Evolutionary conservation across 2,113 vertebrate species (phyloP), one percentile per base, ranked within the genome.

Genomic region (Dromiciops gliroides): DNA sequence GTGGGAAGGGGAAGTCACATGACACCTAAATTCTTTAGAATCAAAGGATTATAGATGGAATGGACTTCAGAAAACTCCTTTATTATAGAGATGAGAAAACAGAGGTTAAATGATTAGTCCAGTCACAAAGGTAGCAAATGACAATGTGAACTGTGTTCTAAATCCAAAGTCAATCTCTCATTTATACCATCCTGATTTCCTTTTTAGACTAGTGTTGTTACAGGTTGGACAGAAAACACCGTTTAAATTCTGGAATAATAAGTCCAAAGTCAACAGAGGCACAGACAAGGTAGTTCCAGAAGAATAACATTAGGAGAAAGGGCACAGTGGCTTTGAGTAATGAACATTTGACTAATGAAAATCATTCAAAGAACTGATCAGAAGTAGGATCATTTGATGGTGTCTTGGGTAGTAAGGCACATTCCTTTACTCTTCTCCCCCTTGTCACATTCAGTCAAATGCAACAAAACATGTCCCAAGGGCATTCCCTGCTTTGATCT

Each of bases 91-190:
- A 37, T 90, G 52, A 90, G 44, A 23, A 3, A 67, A 51, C 53
- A 31, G 47, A 90, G 44, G 83, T 11, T 52, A 96, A 56, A 51
- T 50, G 50, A 95, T 93, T 5, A 93, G 60, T 50, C 37, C 16
- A 67, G 31, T 19, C 26, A 11, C 49, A 28, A 28, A 94, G 96
- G 89, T 93, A 53, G 67, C 56, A 93, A 90, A 47, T 90, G 28
- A 91, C 60, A 95, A 88, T 83, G 44, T 31, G 9, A 53, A 28
- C 0, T 26, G n/a, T 8, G 50, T 60, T 88, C 47, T 90, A n/a
- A 50, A 12, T 91, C 3, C 56, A 67, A 67, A 67, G 11, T 37
- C 23, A 50, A 50, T 8, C 26, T 91, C 1, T 93, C 22, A 89
- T 89, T 44, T 89, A 9, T 48, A 89, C 11, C 28, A 12, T 31